phyloP scores from a whole-genome alignment of 2,888 invertebrate genomes.

The Dendrolimus houi region DNA sequence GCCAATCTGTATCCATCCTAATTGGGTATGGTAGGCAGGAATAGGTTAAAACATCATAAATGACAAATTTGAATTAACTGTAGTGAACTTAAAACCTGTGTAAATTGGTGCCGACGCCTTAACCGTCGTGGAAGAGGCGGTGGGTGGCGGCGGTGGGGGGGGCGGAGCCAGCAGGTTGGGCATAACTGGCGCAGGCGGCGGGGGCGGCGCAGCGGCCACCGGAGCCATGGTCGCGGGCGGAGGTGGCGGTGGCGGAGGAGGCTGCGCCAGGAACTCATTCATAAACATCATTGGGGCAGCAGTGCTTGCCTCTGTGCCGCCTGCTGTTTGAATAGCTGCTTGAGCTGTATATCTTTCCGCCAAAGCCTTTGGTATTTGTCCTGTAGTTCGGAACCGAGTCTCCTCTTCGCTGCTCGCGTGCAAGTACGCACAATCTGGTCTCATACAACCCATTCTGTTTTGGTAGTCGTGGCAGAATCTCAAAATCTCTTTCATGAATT shows the following conservation, averaged over 20 bases:
- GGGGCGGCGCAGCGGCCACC: constrained; percentile 16
- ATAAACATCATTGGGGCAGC: constrained; percentile 7
- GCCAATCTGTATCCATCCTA: no score
- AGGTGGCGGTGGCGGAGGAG: constrained; percentile 30
- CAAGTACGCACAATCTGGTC: constrained; percentile 48
- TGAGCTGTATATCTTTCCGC: constrained; percentile 43
- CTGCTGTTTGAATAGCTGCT: constrained; percentile 14
- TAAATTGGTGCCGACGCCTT: constrained; percentile 17
- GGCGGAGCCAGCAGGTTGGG: constrained; percentile 12
- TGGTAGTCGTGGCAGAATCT: constrained; percentile 61
- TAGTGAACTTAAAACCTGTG: constrained; percentile 21
- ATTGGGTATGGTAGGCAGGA: no score
- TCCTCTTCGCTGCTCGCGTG: constrained; percentile 52
- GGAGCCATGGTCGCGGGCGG: constrained; percentile 10
- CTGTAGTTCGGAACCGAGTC: constrained; percentile 35
- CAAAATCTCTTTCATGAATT: constrained; percentile 47
- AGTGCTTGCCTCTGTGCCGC: not conserved
- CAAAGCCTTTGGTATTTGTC: constrained; percentile 44
- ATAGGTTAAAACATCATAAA: no score
- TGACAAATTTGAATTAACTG: not conserved
- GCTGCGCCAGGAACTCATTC: constrained; percentile 14
- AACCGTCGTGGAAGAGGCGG: constrained; percentile 20
- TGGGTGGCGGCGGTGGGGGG: constrained; percentile 23
- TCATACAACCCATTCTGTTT: constrained; percentile 44
- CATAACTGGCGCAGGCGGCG: constrained; percentile 13